phyloP scores from a whole-genome alignment of 2,888 invertebrate species.

The Antheraea assamensis region DNA sequence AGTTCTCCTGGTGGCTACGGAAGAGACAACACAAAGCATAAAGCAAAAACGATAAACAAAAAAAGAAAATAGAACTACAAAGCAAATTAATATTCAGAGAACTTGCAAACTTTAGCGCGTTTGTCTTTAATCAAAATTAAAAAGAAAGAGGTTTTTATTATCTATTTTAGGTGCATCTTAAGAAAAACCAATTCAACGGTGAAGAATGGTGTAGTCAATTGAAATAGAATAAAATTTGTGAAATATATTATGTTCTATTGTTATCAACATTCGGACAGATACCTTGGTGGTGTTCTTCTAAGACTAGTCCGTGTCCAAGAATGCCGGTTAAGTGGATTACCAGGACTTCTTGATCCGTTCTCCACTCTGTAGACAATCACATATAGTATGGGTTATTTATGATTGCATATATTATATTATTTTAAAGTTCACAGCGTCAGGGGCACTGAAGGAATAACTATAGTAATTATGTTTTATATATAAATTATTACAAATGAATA shows the following conservation, averaged over 20 bases:
- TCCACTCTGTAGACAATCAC: slow-evolving; percentile 65
- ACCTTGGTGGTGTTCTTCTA: slow-evolving; percentile 91
- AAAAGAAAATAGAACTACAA: slow-evolving; percentile 29
- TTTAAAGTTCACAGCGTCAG: too few species aligned
- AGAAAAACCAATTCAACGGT: background rate
- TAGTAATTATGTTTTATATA: too few species aligned
- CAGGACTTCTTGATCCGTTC: slow-evolving; percentile 84
- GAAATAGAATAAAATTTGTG: too few species aligned
- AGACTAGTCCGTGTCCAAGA: slow-evolving; percentile 93
- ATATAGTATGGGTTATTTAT: slow-evolving; percentile 33
- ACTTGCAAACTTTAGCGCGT: background rate
- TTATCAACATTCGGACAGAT: slow-evolving; percentile 38
- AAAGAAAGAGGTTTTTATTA: background rate
- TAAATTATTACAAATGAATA: too few species aligned
- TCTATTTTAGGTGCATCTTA: background rate
- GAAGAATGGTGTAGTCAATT: background rate
- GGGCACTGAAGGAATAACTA: too few species aligned
- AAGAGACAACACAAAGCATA: slow-evolving; percentile 59
- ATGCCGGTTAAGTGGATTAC: slow-evolving; percentile 87
- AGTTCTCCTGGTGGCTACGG: slow-evolving; percentile 78
- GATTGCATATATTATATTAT: background rate
- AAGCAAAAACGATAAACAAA: slow-evolving; percentile 48
- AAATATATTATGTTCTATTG: background rate
- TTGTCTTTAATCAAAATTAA: background rate
- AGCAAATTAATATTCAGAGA: background rate